Evolutionary conservation across 1,140 invertebrate genomes (phyloP).

Genomic region (Zeugodacus cucurbitae): DNA sequence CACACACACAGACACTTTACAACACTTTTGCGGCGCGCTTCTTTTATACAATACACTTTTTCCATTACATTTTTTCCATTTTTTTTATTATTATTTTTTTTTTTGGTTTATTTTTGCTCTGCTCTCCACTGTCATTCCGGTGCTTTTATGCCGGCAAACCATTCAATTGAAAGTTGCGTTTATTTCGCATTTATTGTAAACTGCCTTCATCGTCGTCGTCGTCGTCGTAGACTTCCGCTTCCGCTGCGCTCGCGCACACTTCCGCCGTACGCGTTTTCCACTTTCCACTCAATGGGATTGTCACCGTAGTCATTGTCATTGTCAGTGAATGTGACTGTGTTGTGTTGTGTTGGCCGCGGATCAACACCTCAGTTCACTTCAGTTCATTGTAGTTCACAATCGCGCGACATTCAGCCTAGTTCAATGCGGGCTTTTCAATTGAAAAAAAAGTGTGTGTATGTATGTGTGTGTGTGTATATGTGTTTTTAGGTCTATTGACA

Average conservation of each 20-base stretch:
- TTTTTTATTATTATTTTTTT: neutral
- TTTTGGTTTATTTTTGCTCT: neutral
- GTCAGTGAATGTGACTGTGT: neutral
- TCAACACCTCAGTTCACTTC: slow-evolving; percentile 28
- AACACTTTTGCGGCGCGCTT: neutral
- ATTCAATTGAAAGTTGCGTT: slow-evolving; percentile 22
- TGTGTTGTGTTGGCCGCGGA: slow-evolving; percentile 15
- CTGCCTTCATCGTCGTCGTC: neutral
- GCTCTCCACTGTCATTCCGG: neutral
- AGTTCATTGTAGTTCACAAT: neutral
- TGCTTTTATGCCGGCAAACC: neutral
- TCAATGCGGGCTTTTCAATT: neutral
- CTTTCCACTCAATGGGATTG: slow-evolving; percentile 28
- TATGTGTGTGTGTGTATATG: neutral
- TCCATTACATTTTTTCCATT: neutral
- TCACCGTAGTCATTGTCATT: slow-evolving; percentile 18
- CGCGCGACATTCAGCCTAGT: neutral
- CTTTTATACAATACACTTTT: neutral
- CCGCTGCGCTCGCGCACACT: neutral
- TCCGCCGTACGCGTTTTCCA: neutral
- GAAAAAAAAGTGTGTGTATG: no score
- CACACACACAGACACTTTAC: no score
- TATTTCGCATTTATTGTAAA: slow-evolving; percentile 34
- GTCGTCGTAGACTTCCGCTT: slow-evolving; percentile 8
- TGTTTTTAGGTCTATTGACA: neutral